Base-by-base conservation (phyloP, 2,888 invertebrate genomes). In the Fragum whitleyi region DNA sequence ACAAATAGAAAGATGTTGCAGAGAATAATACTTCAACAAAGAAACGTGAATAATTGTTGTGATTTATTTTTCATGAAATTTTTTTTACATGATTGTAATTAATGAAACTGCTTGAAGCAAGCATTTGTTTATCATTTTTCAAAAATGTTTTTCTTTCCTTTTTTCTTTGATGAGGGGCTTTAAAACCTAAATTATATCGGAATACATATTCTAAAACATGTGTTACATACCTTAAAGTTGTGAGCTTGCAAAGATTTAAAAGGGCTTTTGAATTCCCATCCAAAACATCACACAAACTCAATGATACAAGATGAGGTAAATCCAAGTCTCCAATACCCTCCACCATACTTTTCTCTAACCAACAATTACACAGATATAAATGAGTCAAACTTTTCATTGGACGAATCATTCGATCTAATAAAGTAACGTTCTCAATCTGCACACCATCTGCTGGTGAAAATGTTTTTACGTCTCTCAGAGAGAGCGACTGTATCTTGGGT, bases 251-350 rank as follows among this genome's bases (percentile, higher is more conserved):
- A 65, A 96, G 94, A 76, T 92, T 90, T 29, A 91, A 88, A 61
- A 95, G 89, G n/a, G 94, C 93, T 62, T 93, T 94, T 88, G 96
- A 94, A 93, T 95, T 95, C 21, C 81, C 81, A 67, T 88, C 82
- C 69, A 96, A 95, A 5, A 98, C 97, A 94, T 97, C 97, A 92
- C 97, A 97, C 65, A 98, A 95, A 86, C 97, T 96, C 21, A 98
- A 95, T 1, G 96, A 96, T 28, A 95, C 95, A 85, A 98, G 95
- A 90, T 96, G 95, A 39, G 95, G 95, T 87, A 97, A 94, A 86
- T 96, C 95, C 72, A 85, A 69, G 29, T 79, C 68, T 28, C 95
- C 95, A 36, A 97, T 94, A 92, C 96, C 96, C 90, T 96, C 95
- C 79, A 97, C 95, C 79, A 94, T 94, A 28, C 83, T 83, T 29